These are phyloP conservation scores for Spongilla lacustris DNA, from an alignment of 37 sponge, comb jelly and placozoan genomes.

Conservation along the genomic window DNA sequence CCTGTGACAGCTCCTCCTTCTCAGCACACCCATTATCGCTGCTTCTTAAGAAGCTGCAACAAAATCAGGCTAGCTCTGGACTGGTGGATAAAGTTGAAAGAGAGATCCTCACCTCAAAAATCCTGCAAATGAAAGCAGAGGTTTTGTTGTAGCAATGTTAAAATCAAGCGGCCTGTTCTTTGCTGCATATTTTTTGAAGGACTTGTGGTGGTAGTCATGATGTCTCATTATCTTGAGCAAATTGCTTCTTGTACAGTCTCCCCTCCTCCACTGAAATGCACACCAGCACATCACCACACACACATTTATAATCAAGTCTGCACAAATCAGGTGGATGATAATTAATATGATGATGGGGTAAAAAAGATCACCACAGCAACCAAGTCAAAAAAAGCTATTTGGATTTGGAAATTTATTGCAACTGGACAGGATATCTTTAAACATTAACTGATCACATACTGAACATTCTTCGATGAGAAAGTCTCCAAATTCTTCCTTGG, in stretches of 20 bases:
- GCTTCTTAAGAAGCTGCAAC: constrained; percentile 72
- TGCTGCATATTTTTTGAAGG: constrained; percentile 67
- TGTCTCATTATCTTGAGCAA: constrained; percentile 29
- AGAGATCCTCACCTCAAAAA: constrained; percentile 60
- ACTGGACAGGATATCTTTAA: background rate
- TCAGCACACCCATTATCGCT: constrained; percentile 42
- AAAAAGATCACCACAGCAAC: too few relatives aligned
- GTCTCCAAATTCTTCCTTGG: constrained; percentile 57
- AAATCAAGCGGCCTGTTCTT: constrained; percentile 31
- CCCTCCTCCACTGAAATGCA: constrained; percentile 75
- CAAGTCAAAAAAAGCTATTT: too few relatives aligned
- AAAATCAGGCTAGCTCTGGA: background rate
- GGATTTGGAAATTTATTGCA: too few relatives aligned
- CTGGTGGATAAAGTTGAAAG: too few relatives aligned
- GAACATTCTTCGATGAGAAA: constrained; percentile 53
- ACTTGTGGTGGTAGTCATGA: constrained; percentile 66
- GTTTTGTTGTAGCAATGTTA: constrained; percentile 10
- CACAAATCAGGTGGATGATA: too few relatives aligned
- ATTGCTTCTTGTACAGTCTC: background rate
- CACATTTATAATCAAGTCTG: too few relatives aligned
- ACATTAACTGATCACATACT: constrained; percentile 32
- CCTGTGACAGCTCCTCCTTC: background rate
- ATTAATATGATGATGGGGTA: too few relatives aligned
- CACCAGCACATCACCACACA: too few relatives aligned
- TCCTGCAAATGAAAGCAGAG: constrained; percentile 68